phyloP scores from a whole-genome alignment of 2,113 vertebrate genomes.

The Hyaena hyaena region DNA sequence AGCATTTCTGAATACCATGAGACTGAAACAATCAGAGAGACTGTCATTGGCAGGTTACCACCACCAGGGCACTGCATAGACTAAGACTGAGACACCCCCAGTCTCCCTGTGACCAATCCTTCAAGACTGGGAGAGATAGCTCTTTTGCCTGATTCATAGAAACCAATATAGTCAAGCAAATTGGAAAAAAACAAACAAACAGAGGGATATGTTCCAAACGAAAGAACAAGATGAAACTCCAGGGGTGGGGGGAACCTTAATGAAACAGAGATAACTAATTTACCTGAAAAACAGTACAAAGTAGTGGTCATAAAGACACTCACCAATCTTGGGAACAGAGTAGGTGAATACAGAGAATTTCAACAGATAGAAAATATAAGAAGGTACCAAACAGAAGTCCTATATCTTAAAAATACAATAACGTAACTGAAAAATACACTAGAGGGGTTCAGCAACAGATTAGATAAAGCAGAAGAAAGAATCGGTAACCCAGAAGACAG shows the following conservation, averaged over 20 bases:
- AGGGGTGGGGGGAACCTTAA: neutral
- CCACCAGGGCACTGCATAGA: neutral
- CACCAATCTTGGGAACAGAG: neutral
- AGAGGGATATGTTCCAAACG: neutral
- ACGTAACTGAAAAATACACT: neutral
- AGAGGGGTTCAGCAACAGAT: neutral
- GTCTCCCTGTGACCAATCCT: neutral
- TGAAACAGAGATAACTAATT: neutral
- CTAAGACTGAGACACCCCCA: neutral
- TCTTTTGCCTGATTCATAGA: neutral
- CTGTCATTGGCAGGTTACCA: neutral
- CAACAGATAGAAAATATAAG: neutral
- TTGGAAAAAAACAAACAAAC: neutral
- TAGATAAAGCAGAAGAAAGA: neutral
- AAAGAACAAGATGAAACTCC: neutral
- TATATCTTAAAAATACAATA: neutral
- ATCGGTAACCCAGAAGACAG: neutral
- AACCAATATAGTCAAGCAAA: neutral
- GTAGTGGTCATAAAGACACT: neutral
- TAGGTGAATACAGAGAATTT: neutral
- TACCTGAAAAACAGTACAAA: neutral
- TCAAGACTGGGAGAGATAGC: neutral
- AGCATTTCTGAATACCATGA: neutral
- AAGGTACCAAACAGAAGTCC: neutral
- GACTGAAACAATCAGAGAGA: neutral